Conservation (phyloP, 2,888 invertebrate species). For the Nemotelus nigrinus region DNA sequence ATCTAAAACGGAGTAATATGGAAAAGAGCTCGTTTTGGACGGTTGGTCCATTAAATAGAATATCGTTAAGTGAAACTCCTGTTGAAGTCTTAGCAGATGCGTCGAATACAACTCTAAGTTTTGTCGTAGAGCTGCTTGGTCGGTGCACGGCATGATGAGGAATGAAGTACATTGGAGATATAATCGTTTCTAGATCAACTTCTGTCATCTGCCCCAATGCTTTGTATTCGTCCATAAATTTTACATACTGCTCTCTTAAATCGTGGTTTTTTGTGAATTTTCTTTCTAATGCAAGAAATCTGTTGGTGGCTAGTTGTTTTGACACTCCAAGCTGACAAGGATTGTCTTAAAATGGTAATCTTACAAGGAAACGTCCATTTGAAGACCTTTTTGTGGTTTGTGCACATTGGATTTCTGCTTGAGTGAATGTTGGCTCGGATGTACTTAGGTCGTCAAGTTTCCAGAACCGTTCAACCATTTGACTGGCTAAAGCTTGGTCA, state of each 20-base stretch:
- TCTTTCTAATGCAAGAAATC: neutral
- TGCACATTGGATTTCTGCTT: neutral
- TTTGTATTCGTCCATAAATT: neutral
- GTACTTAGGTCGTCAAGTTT: too few species aligned
- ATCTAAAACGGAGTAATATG: too few species aligned
- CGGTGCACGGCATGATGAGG: neutral
- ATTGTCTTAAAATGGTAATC: neutral
- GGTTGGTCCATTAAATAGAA: neutral
- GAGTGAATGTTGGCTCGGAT: too few species aligned
- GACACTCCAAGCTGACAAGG: neutral
- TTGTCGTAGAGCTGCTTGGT: neutral
- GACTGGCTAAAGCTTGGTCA: too few species aligned
- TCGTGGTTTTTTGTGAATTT: neutral
- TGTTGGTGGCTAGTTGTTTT: neutral
- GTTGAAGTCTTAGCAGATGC: neutral
- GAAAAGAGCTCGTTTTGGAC: neutral
- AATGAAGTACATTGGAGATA: neutral
- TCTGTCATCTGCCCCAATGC: neutral
- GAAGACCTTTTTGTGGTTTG: neutral
- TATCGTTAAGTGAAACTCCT: too few species aligned
- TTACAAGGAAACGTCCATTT: neutral
- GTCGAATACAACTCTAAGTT: too few species aligned
- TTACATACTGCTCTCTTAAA: neutral
- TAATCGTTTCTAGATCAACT: neutral
- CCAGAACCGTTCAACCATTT: too few species aligned